Base-by-base conservation (phyloP, 2,113 vertebrate species). In the Daphoenositta chrysoptera region DNA sequence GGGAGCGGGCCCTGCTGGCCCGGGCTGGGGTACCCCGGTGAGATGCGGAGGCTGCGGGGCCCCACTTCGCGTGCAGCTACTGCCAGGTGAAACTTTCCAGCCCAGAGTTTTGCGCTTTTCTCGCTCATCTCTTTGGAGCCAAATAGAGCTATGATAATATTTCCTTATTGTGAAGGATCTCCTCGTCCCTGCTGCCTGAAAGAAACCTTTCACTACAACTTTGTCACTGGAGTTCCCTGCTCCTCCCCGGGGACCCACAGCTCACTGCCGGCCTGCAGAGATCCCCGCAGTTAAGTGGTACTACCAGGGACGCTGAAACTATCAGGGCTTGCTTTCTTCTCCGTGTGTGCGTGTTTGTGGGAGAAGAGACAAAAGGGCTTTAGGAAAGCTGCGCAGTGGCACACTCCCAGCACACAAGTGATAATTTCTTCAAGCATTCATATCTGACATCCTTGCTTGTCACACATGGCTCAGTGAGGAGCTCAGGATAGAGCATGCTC, bases 261-360 rank as follows among this genome's bases (percentile, higher is more conserved):
- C 30, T 61, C 22, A 1, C 53, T 30, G 48, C 6, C 71, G 86
- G 73, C 61, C 39, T 13, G 48, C 79, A 61, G 75, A 17, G 42
- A 65, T 42, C 37, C 7, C 26, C 28, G 1, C 2, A 6, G 48
- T 4, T 60, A 37, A 13, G 24, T 8, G 51, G 53, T 42, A 27
- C 37, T 33, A 11, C 22, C 54, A 33, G 18, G 42, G 35, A 50
- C 6, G 0, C 42, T 27, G 30, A 60, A 64, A 31, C 21, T 27
- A 0, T 35, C 53, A 28, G 44, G 17, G 16, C 24, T 42, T 81
- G 22, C 50, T 71, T 63, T 68, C 11, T 24, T 26, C 18, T 45
- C 37, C 5, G 3, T 6, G 16, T 57, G 26, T 28, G 11, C 0
- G 0, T 18, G 3, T 65, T 17, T 31, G 21, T 26, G 31, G 51